These are phyloP conservation scores for Coregonus sp. DNA, from an alignment of 2,797 vertebrate genomes.

Conservation along the genomic window DNA sequence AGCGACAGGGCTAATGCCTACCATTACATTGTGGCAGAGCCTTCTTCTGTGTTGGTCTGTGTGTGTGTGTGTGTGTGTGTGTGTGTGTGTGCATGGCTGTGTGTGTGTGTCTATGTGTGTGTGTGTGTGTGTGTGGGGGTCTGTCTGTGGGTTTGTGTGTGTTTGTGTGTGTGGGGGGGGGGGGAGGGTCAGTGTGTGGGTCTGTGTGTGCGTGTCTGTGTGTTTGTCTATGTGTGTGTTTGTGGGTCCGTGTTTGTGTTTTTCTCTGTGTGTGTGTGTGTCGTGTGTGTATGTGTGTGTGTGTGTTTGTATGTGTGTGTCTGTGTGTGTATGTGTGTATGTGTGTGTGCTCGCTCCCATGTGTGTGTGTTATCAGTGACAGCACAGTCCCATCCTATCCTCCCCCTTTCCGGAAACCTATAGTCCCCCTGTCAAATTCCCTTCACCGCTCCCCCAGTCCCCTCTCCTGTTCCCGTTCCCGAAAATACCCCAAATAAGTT, in stretches of 20 bases:
- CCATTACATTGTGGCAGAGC: slow-evolving; percentile 25
- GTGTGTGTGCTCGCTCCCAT: no score
- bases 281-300: no score
- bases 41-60: slow-evolving; percentile 11
- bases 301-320: no score
- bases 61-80: background rate
- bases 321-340: no score
- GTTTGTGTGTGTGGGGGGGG: no score
- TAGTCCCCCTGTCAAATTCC: slow-evolving; percentile 15
- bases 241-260: no score
- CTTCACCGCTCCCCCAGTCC: slow-evolving; percentile 4
- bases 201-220: no score
- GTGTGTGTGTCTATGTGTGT: background rate
- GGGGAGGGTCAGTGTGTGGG: no score
- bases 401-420: background rate
- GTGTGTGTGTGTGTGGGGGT: no score
- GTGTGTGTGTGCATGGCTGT: background rate
- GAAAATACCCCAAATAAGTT: slow-evolving; percentile 55
- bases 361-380: slow-evolving; percentile 38
- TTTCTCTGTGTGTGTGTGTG: no score
- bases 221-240: no score
- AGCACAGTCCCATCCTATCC: slow-evolving; percentile 25
- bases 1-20: slow-evolving; percentile 31
- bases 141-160: no score
- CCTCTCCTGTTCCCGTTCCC: slow-evolving; percentile 31